A percentile compares a stretch with the other conserved stretches of the same genome.
Evolutionary conservation across 2,888 invertebrate species (phyloP).

Genomic region (Drosophila longiperda): DNA sequence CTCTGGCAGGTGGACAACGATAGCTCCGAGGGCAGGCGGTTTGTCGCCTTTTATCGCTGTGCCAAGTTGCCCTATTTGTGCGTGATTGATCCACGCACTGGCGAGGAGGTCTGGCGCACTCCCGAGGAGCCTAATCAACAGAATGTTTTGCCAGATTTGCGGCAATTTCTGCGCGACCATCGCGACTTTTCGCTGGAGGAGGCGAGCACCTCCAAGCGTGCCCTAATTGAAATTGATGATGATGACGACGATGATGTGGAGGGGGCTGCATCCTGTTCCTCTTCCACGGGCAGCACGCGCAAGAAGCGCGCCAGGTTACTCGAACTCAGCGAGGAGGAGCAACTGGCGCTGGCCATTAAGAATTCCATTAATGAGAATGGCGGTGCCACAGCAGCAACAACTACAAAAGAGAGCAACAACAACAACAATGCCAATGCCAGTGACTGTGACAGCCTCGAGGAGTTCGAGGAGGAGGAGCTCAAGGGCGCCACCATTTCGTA

Average conservation of each 20-base stretch:
- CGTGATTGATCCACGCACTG: constrained; percentile 89
- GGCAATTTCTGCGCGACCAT: constrained; percentile 73
- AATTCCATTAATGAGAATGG: constrained; percentile 84
- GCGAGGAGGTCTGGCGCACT: constrained; percentile 86
- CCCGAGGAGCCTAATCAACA: constrained; percentile 72
- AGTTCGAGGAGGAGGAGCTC: constrained; percentile 74
- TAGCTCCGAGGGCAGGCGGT: constrained; percentile 87
- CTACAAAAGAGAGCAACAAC: constrained; percentile 33
- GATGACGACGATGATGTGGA: constrained; percentile 55
- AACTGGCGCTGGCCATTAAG: constrained; percentile 83
- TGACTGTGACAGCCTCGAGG: constrained; percentile 75
- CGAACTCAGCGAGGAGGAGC: constrained; percentile 84
- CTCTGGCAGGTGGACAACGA: constrained; percentile 88
- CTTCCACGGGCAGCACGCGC: constrained; percentile 48
- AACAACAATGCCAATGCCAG: constrained; percentile 55
- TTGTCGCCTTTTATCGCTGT: constrained; percentile 88
- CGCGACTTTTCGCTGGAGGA: constrained; percentile 76
- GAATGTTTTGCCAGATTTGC: constrained; percentile 72
- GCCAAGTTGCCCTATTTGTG: constrained; percentile 88
- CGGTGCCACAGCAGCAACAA: constrained; percentile 12
- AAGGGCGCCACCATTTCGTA: constrained; percentile 66
- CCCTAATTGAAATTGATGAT: constrained; percentile 60
- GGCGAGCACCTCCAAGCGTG: constrained; percentile 75
- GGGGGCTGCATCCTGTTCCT: constrained; percentile 51
- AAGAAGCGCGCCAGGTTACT: constrained; percentile 76